Percentiles rank a stretch among this genome's conserved stretches.
phyloP scores from a whole-genome alignment of 2,797 vertebrate genomes.

The Poeciliopsis infans region DNA sequence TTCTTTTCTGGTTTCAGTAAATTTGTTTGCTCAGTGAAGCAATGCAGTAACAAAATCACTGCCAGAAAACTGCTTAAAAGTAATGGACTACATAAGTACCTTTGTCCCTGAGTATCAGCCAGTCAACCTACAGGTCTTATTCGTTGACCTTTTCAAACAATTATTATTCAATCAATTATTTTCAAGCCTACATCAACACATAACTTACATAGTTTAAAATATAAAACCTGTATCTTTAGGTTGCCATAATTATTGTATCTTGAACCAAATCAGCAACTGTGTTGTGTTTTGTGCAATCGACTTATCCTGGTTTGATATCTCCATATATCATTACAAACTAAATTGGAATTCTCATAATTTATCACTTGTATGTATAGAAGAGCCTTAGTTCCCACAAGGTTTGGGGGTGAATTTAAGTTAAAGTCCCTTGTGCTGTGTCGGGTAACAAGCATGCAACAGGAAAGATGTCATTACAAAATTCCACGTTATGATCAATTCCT shows the following conservation, averaged over 20 bases:
- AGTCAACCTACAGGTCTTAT: neutral
- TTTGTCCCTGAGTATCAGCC: neutral
- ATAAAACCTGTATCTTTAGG: neutral
- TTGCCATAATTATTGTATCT: neutral
- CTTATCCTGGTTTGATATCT: neutral
- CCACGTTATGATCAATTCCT: conserved; percentile 3
- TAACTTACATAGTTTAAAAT: neutral
- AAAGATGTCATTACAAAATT: conserved; percentile 9
- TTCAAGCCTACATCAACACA: neutral
- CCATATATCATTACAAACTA: conserved; percentile 29
- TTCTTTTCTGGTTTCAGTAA: neutral
- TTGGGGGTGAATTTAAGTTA: conserved; percentile 17
- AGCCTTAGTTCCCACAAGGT: conserved; percentile 22
- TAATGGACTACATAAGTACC: neutral
- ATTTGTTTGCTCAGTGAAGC: neutral
- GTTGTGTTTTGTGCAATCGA: neutral
- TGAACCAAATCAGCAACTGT: neutral
- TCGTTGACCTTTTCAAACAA: neutral
- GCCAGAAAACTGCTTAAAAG: neutral
- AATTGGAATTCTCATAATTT: conserved; percentile 54
- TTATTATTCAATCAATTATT: neutral
- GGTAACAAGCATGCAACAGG: conserved; percentile 3
- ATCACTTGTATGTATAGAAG: conserved; percentile 28
- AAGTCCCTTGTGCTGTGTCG: conserved; percentile 1
- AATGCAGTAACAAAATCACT: neutral